Conservation (phyloP, 2,888 invertebrate genomes). For the Hybos culiciformis region DNA sequence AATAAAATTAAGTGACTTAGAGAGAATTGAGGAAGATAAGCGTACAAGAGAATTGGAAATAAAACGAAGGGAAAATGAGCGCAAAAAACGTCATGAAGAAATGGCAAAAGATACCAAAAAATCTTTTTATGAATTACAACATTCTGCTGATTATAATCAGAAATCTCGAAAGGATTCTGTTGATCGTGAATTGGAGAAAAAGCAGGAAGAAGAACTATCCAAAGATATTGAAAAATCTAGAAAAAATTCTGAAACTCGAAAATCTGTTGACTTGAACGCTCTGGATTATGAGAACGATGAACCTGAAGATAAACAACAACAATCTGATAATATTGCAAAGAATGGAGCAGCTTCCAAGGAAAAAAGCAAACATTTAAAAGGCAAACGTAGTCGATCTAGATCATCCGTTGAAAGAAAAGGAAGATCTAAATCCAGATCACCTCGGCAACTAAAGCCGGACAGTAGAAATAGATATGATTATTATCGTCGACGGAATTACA, state of each 20-base stretch:
- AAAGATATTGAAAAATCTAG: conserved; percentile 1
- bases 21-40: conserved; percentile 56
- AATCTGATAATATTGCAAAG: conserved; percentile 14
- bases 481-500: conserved; percentile 22
- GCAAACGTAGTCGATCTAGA: not conserved
- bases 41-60: conserved; percentile 45
- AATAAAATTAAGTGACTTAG: conserved; percentile 68
- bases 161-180: conserved; percentile 16
- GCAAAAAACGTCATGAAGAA: conserved; percentile 41
- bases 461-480: conserved; percentile 25
- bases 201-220: conserved; percentile 9
- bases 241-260: not conserved
- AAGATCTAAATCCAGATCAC: conserved; percentile 17
- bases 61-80: conserved; percentile 39
- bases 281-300: conserved; percentile 49
- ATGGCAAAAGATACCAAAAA: conserved; percentile 36
- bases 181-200: conserved; percentile 18
- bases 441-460: conserved; percentile 19
- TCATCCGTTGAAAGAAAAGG: conserved; percentile 5
- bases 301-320: conserved; percentile 8
- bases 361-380: not conserved
- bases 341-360: conserved; percentile 8
- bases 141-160: conserved; percentile 35
- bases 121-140: conserved; percentile 34
- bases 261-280: conserved; percentile 53